These are phyloP conservation scores for Molorchus minor DNA, from an alignment of 2,888 invertebrate species.

Conservation along the genomic window DNA sequence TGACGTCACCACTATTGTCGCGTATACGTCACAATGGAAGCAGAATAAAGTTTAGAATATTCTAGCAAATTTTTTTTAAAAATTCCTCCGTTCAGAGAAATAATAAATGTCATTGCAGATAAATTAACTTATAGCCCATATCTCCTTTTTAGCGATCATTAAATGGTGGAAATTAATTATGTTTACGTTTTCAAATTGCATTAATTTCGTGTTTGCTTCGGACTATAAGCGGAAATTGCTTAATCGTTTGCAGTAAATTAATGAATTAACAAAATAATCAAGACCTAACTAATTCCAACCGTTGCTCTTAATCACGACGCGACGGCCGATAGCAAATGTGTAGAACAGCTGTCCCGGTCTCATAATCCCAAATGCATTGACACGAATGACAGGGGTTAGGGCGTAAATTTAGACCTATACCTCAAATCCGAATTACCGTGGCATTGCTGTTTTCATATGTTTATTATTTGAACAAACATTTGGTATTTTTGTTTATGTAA, in stretches of 20 bases:
- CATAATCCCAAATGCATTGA: conserved; percentile 59
- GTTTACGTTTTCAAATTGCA: conserved; percentile 28
- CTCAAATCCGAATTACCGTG: conserved; percentile 39
- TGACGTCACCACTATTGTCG: too few species aligned
- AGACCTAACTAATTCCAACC: conserved; percentile 50
- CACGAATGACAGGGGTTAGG: conserved; percentile 60
- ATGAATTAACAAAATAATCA: conserved; percentile 58
- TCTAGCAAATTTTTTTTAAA: too few species aligned
- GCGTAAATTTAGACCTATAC: conserved; percentile 59
- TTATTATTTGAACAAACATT: conserved; percentile 33
- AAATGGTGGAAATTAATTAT: conserved; percentile 30
- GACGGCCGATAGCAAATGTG: conserved; percentile 57
- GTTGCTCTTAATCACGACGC: conserved; percentile 53
- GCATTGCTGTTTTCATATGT: conserved; percentile 32
- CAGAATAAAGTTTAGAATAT: too few species aligned
- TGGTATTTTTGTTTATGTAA: conserved; percentile 31
- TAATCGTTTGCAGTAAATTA: conserved; percentile 56
- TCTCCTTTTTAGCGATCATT: conserved; percentile 34
- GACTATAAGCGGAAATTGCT: conserved; percentile 51
- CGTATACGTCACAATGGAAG: too few species aligned
- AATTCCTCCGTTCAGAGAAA: too few species aligned
- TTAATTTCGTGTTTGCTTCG: conserved; percentile 30
- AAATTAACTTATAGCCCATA: conserved; percentile 22
- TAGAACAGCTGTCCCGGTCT: conserved; percentile 60
- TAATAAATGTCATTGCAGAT: conserved; percentile 17